Conservation (phyloP, 2,888 invertebrate species). For the Pheosia tremula region DNA sequence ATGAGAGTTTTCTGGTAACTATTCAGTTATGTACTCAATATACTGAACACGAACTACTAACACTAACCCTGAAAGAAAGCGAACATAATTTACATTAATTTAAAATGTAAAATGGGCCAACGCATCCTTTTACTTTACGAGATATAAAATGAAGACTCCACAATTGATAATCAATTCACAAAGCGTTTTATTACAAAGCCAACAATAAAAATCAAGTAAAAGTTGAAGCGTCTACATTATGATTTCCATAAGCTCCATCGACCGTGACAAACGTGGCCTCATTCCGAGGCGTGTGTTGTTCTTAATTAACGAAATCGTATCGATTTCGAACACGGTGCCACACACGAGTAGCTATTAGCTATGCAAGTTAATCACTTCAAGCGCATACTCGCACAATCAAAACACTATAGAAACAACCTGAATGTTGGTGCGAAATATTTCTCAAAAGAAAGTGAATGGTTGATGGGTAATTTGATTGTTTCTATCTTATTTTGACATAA, state of each 20-base stretch:
- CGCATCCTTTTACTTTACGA: background rate
- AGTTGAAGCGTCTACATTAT: conserved; percentile 1
- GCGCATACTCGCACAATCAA: background rate
- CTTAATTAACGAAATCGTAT: conserved; percentile 7
- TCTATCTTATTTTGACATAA: background rate
- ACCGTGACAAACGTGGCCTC: conserved; percentile 2
- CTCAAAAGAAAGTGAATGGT: background rate
- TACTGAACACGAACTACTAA: too few relatives aligned
- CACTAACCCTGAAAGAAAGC: background rate
- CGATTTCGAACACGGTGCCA: conserved; percentile 3
- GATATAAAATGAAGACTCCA: background rate
- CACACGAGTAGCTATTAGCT: background rate
- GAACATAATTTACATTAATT: background rate
- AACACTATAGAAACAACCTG: background rate
- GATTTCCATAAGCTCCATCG: conserved; percentile 2
- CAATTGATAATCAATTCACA: background rate
- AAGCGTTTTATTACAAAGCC: background rate
- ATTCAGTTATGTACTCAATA: too few relatives aligned
- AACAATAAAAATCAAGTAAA: background rate
- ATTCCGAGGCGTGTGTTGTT: background rate
- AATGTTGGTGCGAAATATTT: background rate
- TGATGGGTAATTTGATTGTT: background rate
- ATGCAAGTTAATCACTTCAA: background rate
- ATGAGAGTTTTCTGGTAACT: too few relatives aligned
- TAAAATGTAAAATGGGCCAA: background rate